Conservation (phyloP, 2,888 invertebrate species). For the Rhagophthalmus giganteus region DNA sequence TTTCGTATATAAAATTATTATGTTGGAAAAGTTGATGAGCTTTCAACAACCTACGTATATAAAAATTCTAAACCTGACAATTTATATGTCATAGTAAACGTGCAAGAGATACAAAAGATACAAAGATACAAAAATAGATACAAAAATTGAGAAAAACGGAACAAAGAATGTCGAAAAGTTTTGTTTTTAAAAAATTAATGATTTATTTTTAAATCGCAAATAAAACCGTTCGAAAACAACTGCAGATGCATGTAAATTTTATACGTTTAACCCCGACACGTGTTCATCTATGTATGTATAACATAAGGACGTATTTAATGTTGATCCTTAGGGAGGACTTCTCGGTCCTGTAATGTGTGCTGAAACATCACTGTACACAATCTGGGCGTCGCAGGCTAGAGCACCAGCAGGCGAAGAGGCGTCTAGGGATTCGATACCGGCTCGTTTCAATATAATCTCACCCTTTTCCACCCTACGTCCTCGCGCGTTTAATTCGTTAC, state of each 20-base stretch:
- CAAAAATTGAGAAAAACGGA: neutral
- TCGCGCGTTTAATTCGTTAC: slow-evolving; percentile 11
- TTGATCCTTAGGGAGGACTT: slow-evolving; percentile 30
- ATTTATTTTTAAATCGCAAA: no score
- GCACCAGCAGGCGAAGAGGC: slow-evolving; percentile 36
- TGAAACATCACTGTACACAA: slow-evolving; percentile 39
- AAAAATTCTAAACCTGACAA: no score
- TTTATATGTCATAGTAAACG: no score
- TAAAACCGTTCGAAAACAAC: slow-evolving; percentile 1
- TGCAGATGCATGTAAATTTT: no score
- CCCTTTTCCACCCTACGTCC: slow-evolving; percentile 22
- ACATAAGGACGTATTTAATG: slow-evolving; percentile 28
- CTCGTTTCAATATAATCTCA: slow-evolving; percentile 27
- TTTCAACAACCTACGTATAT: no score
- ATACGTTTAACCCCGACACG: slow-evolving; percentile 17
- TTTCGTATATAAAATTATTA: no score
- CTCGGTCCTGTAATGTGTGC: slow-evolving; percentile 30
- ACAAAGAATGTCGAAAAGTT: no score
- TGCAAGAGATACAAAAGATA: no score
- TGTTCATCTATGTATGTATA: slow-evolving; percentile 13
- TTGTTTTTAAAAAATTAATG: no score
- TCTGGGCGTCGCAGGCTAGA: slow-evolving; percentile 33
- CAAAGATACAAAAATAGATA: neutral
- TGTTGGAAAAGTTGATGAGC: no score
- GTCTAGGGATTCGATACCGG: slow-evolving; percentile 34